A percentile compares a stretch with the other conserved stretches of the same genome.
These are phyloP conservation scores for Acholoe squamosa DNA, from an alignment of 2,888 invertebrate genomes.

Conservation along the genomic window DNA sequence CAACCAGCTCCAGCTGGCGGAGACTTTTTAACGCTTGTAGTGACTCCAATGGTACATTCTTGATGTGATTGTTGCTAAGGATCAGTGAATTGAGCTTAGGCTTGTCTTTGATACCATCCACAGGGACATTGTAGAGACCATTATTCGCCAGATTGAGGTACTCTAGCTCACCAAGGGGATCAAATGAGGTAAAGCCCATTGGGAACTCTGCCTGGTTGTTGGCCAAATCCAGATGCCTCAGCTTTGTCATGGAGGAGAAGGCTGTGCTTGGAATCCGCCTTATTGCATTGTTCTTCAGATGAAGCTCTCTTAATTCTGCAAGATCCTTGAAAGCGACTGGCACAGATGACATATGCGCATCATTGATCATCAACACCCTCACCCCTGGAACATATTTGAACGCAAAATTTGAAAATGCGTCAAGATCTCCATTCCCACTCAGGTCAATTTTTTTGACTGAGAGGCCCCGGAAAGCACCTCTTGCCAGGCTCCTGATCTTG, in stretches of 20 bases:
- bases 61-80: background rate
- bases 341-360: background rate
- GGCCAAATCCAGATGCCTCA: background rate
- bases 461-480: slow-evolving; percentile 1
- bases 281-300: slow-evolving; percentile 1
- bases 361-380: slow-evolving; percentile 7
- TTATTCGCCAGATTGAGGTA: slow-evolving; percentile 51
- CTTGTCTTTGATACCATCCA: background rate
- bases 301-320: background rate
- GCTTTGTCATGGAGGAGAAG: slow-evolving; percentile 32
- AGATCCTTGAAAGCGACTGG: slow-evolving; percentile 29
- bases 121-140: slow-evolving; percentile 35
- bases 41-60: background rate
- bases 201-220: slow-evolving; percentile 56
- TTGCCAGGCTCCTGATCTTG: background rate
- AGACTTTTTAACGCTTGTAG: slow-evolving; percentile 15
- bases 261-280: background rate
- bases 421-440: background rate
- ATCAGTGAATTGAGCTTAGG: background rate
- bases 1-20: slow-evolving; percentile 33
- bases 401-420: slow-evolving; percentile 36
- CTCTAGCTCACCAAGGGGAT: slow-evolving; percentile 2
- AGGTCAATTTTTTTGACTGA: slow-evolving; percentile 9
- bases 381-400: background rate
- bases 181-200: background rate